Conservation (phyloP, 2,888 invertebrate species). For the Drosophila testacea region DNA sequence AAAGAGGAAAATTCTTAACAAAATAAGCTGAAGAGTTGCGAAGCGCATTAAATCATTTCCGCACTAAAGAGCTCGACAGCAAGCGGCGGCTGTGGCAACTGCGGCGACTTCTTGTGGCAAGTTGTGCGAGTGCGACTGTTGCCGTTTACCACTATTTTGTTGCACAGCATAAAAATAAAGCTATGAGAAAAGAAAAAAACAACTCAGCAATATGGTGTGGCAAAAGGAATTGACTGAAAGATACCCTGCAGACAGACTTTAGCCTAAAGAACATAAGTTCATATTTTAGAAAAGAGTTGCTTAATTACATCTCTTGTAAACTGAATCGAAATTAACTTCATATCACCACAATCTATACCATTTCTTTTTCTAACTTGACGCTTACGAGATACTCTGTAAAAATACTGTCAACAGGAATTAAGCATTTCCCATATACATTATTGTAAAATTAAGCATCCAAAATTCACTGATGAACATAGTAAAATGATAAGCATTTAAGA, state of each 20-base stretch:
- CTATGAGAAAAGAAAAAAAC: constrained; percentile 23
- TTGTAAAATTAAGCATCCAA: no score
- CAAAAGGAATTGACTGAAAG: neutral
- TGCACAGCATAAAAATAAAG: constrained; percentile 25
- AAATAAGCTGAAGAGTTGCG: constrained; percentile 79
- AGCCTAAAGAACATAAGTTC: neutral
- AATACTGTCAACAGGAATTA: no score
- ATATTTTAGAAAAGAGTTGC: neutral
- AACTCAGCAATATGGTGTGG: neutral
- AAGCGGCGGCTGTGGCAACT: constrained; percentile 4
- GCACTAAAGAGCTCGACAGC: constrained; percentile 69
- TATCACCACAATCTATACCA: neutral
- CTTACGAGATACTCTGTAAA: no score
- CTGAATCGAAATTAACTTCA: neutral
- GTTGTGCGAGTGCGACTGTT: constrained; percentile 53
- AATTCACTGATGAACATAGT: no score
- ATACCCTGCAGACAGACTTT: neutral
- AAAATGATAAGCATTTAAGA: no score
- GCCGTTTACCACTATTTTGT: constrained; percentile 69
- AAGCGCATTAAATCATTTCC: constrained; percentile 81
- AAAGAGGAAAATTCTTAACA: constrained; percentile 68
- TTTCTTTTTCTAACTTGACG: neutral
- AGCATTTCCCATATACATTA: no score
- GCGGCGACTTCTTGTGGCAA: constrained; percentile 58
- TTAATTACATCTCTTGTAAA: neutral